These are phyloP conservation scores for Bubo bubo DNA, from an alignment of 2,113 vertebrate species.

Conservation along the genomic window DNA sequence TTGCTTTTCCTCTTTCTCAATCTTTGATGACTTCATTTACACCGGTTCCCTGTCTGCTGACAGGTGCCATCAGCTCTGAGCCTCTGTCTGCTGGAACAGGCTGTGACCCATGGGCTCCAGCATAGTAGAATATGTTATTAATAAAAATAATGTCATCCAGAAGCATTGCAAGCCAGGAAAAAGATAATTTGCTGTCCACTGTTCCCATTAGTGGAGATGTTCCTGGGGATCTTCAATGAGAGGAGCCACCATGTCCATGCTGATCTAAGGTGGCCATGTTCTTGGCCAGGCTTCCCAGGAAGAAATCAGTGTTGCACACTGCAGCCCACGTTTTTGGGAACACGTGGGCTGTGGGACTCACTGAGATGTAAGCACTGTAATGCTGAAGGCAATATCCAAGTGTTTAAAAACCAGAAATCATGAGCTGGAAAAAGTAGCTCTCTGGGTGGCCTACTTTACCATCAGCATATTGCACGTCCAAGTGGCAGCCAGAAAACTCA, in stretches of 20 bases:
- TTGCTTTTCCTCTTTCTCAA: not conserved
- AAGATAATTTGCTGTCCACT: not conserved
- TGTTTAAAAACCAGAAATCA: not conserved
- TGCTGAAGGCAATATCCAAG: not conserved
- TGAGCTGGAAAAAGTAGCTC: not conserved
- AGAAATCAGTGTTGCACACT: not conserved
- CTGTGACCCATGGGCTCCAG: not conserved
- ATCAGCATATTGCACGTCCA: not conserved
- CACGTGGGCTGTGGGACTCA: not conserved
- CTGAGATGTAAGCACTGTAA: not conserved
- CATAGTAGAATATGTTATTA: not conserved
- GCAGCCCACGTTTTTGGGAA: not conserved
- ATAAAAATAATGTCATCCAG: not conserved
- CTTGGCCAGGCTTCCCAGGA: not conserved
- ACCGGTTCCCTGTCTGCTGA: not conserved
- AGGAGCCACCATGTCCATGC: not conserved
- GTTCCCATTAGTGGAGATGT: not conserved
- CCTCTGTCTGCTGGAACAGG: not conserved
- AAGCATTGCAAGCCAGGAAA: not conserved
- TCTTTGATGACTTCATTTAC: conserved; percentile 38
- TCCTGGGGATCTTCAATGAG: not conserved
- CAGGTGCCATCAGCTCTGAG: conserved; percentile 12
- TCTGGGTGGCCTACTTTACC: not conserved
- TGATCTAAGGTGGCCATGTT: not conserved
- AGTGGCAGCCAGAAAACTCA: not conserved